Evolutionary conservation across 2,113 vertebrate genomes (phyloP).

Genomic region (Podiceps cristatus): DNA sequence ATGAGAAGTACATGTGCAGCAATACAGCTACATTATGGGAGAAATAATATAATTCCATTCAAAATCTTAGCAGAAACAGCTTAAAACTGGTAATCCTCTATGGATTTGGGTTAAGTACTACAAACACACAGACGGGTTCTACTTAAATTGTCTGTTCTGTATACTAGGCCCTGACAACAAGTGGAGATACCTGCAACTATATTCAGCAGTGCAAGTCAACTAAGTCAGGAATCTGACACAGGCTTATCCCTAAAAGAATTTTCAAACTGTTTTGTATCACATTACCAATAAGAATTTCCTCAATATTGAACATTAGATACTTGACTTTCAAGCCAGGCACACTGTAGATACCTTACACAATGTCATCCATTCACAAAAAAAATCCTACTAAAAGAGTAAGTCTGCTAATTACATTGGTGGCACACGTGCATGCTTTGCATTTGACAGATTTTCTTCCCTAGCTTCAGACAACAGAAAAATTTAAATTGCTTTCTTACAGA

Average conservation of each 20-base stretch:
- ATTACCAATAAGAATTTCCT: neutral
- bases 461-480: neutral
- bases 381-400: neutral
- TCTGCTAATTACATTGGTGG: neutral
- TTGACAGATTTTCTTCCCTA: neutral
- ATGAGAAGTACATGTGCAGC: neutral
- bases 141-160: neutral
- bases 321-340: neutral
- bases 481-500: neutral
- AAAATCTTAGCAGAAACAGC: constrained; percentile 36
- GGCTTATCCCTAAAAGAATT: neutral
- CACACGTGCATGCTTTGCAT: neutral
- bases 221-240: neutral
- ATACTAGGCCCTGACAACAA: neutral
- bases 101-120: constrained; percentile 49
- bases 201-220: neutral
- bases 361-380: neutral
- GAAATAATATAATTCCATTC: neutral
- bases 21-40: neutral
- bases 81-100: constrained; percentile 44
- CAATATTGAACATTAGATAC: neutral
- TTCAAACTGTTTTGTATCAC: neutral
- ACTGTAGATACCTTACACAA: neutral
- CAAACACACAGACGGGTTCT: constrained; percentile 1
- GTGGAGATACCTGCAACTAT: neutral